Conservation (phyloP, 2,797 vertebrate species). For the Dermochelys coriacea region DNA sequence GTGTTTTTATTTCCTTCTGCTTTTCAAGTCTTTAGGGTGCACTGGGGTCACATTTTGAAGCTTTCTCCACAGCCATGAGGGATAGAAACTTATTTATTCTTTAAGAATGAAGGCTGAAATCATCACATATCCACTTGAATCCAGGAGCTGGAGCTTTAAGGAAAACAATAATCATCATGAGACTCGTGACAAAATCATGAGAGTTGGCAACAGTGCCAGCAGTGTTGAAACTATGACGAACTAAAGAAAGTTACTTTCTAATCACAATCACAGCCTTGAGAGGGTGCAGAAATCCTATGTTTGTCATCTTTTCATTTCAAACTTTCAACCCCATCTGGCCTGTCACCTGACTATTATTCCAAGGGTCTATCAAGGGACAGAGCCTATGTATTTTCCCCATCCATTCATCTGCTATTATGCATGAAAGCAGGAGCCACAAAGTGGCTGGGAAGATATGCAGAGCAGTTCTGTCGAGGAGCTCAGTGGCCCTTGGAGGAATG, state of each 20-base stretch:
- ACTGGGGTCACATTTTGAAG: too few species aligned
- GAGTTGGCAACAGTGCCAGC: too few species aligned
- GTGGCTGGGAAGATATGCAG: conserved; percentile 51
- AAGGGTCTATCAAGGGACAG: neutral
- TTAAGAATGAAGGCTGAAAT: too few species aligned
- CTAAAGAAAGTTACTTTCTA: neutral
- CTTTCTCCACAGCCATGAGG: too few species aligned
- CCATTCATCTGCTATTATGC: neutral
- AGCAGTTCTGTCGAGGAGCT: conserved; percentile 20
- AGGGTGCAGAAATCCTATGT: neutral
- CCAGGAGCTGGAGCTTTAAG: too few species aligned
- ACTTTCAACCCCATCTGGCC: neutral
- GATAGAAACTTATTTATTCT: too few species aligned
- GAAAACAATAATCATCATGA: too few species aligned
- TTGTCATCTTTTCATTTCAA: neutral
- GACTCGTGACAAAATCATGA: too few species aligned
- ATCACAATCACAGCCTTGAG: neutral
- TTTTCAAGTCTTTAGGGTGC: too few species aligned
- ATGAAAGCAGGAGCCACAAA: conserved; percentile 44
- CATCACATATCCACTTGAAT: too few species aligned
- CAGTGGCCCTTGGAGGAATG: conserved; percentile 23
- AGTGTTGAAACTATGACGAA: neutral
- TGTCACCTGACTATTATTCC: neutral
- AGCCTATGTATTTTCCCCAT: neutral
- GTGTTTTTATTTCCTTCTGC: too few species aligned